A percentile compares a stretch with the other conserved stretches of the same genome.
phyloP scores from a whole-genome alignment of 1,140 invertebrate genomes.

The Bombyx mandarina region DNA sequence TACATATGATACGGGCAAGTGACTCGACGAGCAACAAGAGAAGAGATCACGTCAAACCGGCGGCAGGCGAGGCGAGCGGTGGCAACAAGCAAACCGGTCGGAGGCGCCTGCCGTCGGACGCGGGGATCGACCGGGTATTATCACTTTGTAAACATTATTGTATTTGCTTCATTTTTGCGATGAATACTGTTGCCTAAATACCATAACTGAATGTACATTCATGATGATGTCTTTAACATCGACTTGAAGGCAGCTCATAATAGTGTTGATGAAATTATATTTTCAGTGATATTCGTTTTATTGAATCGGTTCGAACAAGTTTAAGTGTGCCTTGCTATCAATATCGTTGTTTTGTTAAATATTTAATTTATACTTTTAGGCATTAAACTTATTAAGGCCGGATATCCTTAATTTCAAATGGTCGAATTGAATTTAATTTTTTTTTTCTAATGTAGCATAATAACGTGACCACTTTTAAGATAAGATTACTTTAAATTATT shows the following conservation, averaged over 20 bases:
- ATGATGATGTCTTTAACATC: background rate
- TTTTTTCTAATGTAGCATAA: too few species aligned
- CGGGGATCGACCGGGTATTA: slow-evolving; percentile 50
- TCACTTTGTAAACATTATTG: slow-evolving; percentile 66
- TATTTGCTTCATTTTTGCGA: slow-evolving; percentile 46
- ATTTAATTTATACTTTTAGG: too few species aligned
- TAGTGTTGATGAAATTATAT: too few species aligned
- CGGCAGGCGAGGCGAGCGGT: slow-evolving; percentile 54
- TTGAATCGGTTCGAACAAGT: too few species aligned
- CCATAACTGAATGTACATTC: background rate
- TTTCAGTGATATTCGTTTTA: too few species aligned
- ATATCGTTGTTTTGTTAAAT: too few species aligned
- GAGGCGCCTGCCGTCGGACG: slow-evolving; percentile 50
- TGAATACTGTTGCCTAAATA: background rate
- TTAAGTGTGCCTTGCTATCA: too few species aligned
- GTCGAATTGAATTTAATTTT: too few species aligned
- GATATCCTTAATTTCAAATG: too few species aligned
- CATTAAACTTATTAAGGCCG: too few species aligned
- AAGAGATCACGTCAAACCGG: slow-evolving; percentile 65
- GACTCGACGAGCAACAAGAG: slow-evolving; percentile 47
- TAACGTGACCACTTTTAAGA: too few species aligned
- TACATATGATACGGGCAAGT: slow-evolving; percentile 55
- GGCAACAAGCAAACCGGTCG: slow-evolving; percentile 61
- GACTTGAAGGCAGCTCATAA: background rate
- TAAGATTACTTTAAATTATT: too few species aligned